These are phyloP conservation scores for Meteorus colon DNA, from an alignment of 2,888 invertebrate genomes.

Conservation along the genomic window DNA sequence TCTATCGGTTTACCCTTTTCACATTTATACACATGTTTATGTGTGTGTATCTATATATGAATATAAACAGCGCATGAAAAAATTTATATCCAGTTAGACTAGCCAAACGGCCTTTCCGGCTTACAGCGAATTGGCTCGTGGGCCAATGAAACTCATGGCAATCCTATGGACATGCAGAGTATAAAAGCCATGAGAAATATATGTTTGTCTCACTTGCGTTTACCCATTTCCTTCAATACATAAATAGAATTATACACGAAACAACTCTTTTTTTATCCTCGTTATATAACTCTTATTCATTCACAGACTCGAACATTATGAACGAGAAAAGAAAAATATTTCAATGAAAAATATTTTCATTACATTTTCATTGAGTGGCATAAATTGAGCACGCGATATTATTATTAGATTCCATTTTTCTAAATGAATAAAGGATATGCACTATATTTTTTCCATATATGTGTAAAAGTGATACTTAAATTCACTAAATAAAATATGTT, in stretches of 20 bases:
- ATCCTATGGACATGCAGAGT: slow-evolving; percentile 25
- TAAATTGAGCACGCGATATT: too few species aligned
- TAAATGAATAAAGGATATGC: too few species aligned
- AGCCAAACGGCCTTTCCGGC: slow-evolving; percentile 43
- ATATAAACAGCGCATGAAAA: slow-evolving; percentile 1
- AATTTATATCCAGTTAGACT: slow-evolving; percentile 45
- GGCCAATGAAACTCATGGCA: slow-evolving; percentile 41
- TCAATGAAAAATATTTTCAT: background rate
- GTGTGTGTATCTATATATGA: slow-evolving; percentile 27
- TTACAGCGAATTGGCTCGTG: slow-evolving; percentile 42
- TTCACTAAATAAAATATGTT: background rate
- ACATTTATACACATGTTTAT: background rate
- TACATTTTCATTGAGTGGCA: background rate
- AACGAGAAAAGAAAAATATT: background rate
- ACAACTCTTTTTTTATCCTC: background rate
- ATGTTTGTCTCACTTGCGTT: slow-evolving; percentile 9
- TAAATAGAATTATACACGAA: slow-evolving; percentile 1
- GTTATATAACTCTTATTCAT: slow-evolving; percentile 1
- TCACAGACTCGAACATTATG: background rate
- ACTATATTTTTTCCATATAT: background rate
- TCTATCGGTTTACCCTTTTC: slow-evolving; percentile 19
- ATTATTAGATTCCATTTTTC: too few species aligned
- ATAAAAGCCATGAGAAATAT: slow-evolving; percentile 31
- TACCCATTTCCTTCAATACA: slow-evolving; percentile 22
- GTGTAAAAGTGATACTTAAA: background rate